These are phyloP conservation scores for Gopherus evgoodei DNA, from an alignment of 2,113 vertebrate species.

Conservation along the genomic window DNA sequence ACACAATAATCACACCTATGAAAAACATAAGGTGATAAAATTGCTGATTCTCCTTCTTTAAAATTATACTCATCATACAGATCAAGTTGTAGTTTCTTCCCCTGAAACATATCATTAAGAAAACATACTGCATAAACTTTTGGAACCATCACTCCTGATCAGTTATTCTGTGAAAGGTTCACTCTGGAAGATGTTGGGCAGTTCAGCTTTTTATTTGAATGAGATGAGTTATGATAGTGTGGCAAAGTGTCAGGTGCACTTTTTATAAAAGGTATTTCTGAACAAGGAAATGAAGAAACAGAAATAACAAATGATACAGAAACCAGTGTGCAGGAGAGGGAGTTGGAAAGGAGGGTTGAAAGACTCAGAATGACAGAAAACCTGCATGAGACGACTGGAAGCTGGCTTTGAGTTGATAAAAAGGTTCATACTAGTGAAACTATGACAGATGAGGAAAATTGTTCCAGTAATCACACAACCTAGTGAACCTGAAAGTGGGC, in stretches of 20 bases:
- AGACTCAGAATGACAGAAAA: neutral
- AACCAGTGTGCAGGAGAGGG: neutral
- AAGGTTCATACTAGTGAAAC: neutral
- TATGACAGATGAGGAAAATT: neutral
- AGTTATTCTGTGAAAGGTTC: neutral
- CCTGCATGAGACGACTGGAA: neutral
- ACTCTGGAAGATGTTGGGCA: neutral
- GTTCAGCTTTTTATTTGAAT: neutral
- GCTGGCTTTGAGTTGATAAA: neutral
- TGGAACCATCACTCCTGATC: neutral
- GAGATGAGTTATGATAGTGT: neutral
- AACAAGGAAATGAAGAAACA: neutral
- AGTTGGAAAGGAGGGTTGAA: neutral
- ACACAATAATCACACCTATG: neutral
- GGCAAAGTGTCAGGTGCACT: neutral
- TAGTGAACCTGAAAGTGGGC: neutral
- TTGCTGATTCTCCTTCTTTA: neutral
- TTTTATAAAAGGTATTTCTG: neutral
- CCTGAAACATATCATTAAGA: neutral
- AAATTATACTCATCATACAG: neutral
- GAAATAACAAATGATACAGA: neutral
- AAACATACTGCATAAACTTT: neutral
- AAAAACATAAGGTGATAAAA: neutral
- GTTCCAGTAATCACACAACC: neutral
- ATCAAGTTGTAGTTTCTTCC: neutral